Evolutionary conservation across 2,113 vertebrate genomes (phyloP).

Genomic region (Mesitornis unicolor): DNA sequence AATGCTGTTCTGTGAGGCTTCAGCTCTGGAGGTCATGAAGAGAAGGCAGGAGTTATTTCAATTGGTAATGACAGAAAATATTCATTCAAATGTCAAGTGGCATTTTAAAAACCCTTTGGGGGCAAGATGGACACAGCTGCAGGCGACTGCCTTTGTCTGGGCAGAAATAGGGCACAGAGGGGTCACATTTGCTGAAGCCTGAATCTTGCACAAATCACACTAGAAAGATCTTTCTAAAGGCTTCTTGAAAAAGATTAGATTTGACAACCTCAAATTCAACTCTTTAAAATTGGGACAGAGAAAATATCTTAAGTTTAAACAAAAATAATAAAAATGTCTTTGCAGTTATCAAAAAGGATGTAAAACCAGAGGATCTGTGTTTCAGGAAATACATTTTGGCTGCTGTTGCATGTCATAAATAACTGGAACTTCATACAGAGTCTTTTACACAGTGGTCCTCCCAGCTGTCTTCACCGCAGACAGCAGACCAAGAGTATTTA

Average conservation of each 20-base stretch:
- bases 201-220: not conserved
- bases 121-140: slow-evolving; percentile 37
- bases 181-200: slow-evolving; percentile 27
- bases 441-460: not conserved
- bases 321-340: not conserved
- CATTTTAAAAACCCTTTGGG: slow-evolving; percentile 28
- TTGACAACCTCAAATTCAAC: not conserved
- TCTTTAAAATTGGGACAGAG: not conserved
- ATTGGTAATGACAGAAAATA: slow-evolving; percentile 12
- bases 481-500: not conserved
- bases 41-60: slow-evolving; percentile 5
- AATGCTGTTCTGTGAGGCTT: not conserved
- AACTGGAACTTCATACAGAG: not conserved
- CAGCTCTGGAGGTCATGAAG: not conserved
- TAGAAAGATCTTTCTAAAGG: slow-evolving; percentile 5
- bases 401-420: not conserved
- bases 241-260: not conserved
- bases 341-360: not conserved
- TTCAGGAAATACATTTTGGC: not conserved
- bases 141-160: slow-evolving; percentile 23
- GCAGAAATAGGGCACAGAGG: not conserved
- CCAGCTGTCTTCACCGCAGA: not conserved
- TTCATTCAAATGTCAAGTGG: slow-evolving; percentile 21
- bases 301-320: not conserved
- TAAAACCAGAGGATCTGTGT: not conserved